Conservation (phyloP, 2,888 invertebrate species). For the Drosophila paucipuncta region DNA sequence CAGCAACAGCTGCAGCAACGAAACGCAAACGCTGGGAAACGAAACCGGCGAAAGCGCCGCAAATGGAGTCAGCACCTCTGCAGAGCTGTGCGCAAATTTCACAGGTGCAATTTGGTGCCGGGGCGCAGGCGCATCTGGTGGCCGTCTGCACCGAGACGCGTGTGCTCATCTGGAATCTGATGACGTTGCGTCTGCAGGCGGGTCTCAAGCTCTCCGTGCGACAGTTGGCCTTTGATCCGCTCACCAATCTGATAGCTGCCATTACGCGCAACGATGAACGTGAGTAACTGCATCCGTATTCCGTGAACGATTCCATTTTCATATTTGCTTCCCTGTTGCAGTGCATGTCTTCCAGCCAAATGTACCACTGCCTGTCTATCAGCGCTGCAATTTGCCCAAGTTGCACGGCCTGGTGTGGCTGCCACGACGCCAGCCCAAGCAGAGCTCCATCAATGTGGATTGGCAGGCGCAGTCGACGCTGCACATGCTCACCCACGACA, state of each 20-base stretch:
- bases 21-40: constrained; percentile 22
- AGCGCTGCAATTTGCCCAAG: constrained; percentile 85
- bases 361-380: constrained; percentile 87
- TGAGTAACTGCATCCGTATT: constrained; percentile 84
- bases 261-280: constrained; percentile 88
- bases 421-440: constrained; percentile 86
- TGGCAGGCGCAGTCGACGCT: constrained; percentile 89
- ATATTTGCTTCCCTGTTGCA: constrained; percentile 72
- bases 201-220: constrained; percentile 84
- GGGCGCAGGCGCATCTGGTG: constrained; percentile 79
- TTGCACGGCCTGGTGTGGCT: constrained; percentile 87
- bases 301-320: background rate
- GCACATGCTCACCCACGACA: constrained; percentile 88
- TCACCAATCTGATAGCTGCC: constrained; percentile 88
- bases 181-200: constrained; percentile 88
- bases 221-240: constrained; percentile 87
- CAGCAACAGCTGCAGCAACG: background rate
- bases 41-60: background rate
- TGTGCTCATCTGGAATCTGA: constrained; percentile 89
- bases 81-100: constrained; percentile 75
- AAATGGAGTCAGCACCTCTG: constrained; percentile 46
- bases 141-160: constrained; percentile 86
- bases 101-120: constrained; percentile 83
- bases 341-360: constrained; percentile 89
- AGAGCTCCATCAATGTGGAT: constrained; percentile 85